A percentile compares a stretch with the other conserved stretches of the same genome.
Evolutionary conservation across 2,113 vertebrate species (phyloP).

Genomic region (Platichthys flesus): DNA sequence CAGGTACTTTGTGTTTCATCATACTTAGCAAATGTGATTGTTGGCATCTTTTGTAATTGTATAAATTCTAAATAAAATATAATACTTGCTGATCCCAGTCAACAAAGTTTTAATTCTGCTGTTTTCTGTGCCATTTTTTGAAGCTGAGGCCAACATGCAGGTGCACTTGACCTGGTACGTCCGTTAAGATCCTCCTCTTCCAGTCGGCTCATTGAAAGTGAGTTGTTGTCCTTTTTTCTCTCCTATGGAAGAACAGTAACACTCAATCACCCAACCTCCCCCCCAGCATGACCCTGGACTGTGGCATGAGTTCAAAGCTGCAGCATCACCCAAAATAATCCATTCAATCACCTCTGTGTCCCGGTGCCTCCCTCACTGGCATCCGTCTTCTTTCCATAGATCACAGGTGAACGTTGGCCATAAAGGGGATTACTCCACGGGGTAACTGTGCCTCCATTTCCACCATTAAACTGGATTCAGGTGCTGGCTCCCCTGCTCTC

Average conservation of each 20-base stretch:
- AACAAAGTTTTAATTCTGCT: neutral
- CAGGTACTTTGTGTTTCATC: neutral
- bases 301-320: conserved; percentile 70
- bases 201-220: conserved; percentile 46
- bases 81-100: neutral
- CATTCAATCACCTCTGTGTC: conserved; percentile 63
- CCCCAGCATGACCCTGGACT: conserved; percentile 67
- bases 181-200: conserved; percentile 42
- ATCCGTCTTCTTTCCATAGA: conserved; percentile 76
- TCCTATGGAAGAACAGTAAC: conserved; percentile 55
- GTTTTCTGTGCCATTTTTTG: conserved; percentile 3
- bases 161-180: conserved; percentile 16
- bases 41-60: no score
- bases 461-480: conserved; percentile 82
- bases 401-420: conserved; percentile 73
- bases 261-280: conserved; percentile 55
- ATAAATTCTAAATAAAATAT: no score
- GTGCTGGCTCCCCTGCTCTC: conserved; percentile 68
- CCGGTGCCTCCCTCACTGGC: conserved; percentile 67
- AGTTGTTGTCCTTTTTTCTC: conserved; percentile 54
- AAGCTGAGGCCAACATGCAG: neutral
- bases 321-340: conserved; percentile 63
- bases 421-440: conserved; percentile 73
- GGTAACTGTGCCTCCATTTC: conserved; percentile 75
- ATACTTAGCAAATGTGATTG: no score